Evolutionary conservation across 2,888 invertebrate species (phyloP), one percentile per base, ranked within the genome.

Genomic region (Philereme transversata): DNA sequence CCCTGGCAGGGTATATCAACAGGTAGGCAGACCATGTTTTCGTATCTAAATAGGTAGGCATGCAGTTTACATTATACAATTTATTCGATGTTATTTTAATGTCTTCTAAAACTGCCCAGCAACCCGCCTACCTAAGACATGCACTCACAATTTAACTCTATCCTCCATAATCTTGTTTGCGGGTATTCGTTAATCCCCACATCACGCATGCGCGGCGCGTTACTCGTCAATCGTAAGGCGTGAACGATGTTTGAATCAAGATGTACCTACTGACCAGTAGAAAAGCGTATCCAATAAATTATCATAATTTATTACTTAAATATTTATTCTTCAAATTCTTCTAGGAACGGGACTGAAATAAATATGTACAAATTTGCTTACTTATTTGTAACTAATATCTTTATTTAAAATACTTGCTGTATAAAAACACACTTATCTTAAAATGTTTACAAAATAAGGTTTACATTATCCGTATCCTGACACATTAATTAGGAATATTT

Each of bases 131-230:
- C 35, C 6, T 33, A 44, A 35, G 38, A 36, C 50, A 22, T 50
- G 50, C 8, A 6, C 5, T n/a, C 10, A 38, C 41, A 44, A 64
- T 64, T 51, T 54, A 69, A 69, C 60, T 72, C 51, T 60, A 68
- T 60, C 61, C 47, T 60, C 63, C 9, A 49, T 56, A 34, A 44
- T 33, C 33, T 22, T 38, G 22, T 50, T 22, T n/a, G 8, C 11
- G 4, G 9, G 5, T 43, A 43, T 7, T 45, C 35, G 73, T 62
- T 80, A 79, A 79, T 69, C 68, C 65, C 52, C 67, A 40, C 66
- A 82, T 84, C 81, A 82, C 72, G 85, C 76, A 84, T 81, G 77
- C 80, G 62, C 57, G 22, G 56, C 69, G 58, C 68, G 70, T 67
- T 64, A 65, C 58, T 62, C 69, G 71, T 79, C 73, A 72, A 81